Conservation (phyloP, 1,140 invertebrate species). For the Diprion similis region DNA sequence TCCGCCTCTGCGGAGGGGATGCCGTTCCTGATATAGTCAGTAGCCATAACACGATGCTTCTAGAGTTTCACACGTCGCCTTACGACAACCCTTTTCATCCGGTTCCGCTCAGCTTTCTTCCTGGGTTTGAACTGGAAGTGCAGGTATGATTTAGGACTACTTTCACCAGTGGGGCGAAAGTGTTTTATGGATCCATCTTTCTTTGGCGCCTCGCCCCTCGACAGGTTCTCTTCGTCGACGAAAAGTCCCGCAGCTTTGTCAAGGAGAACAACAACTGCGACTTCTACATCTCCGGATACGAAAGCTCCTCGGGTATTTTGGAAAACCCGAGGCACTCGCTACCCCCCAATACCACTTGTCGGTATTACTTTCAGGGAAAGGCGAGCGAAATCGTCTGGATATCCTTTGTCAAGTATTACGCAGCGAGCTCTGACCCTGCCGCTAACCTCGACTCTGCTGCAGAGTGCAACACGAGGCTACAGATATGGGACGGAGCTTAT, state of each 20-base stretch:
- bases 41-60: slow-evolving; percentile 77
- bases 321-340: slow-evolving; percentile 84
- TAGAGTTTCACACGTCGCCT: slow-evolving; percentile 84
- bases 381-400: slow-evolving; percentile 82
- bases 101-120: slow-evolving; percentile 76
- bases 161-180: neutral
- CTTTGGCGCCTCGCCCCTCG: slow-evolving; percentile 33
- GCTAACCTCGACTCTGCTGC: slow-evolving; percentile 69
- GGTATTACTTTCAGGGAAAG: slow-evolving; percentile 71
- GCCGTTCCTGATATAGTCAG: slow-evolving; percentile 81
- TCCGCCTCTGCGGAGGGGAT: slow-evolving; percentile 83
- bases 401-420: slow-evolving; percentile 83
- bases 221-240: slow-evolving; percentile 76
- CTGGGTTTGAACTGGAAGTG: slow-evolving; percentile 82
- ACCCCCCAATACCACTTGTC: slow-evolving; percentile 85
- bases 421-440: slow-evolving; percentile 68
- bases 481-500: slow-evolving; percentile 76
- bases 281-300: slow-evolving; percentile 77
- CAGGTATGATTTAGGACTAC: slow-evolving; percentile 62
- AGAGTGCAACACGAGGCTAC: slow-evolving; percentile 76
- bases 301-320: slow-evolving; percentile 72
- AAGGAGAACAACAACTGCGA: slow-evolving; percentile 76
- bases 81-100: slow-evolving; percentile 84
- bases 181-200: slow-evolving; percentile 3
- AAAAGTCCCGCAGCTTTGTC: slow-evolving; percentile 76